These are phyloP conservation scores for Setophaga petechia DNA, from an alignment of 2,113 vertebrate species.

Conservation along the genomic window DNA sequence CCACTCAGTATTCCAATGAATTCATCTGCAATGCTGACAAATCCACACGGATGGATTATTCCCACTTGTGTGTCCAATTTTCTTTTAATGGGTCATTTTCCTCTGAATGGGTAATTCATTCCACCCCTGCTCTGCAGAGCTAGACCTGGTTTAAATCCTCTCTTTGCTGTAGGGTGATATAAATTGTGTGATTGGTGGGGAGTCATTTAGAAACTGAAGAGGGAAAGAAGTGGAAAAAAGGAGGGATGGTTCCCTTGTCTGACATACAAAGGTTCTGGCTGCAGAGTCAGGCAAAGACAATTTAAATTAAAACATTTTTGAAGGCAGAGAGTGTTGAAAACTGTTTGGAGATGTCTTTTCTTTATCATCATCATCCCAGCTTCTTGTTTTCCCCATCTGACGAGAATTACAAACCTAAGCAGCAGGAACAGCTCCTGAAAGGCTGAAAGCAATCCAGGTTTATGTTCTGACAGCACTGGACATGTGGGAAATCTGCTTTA, in stretches of 20 bases:
- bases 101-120: slow-evolving; percentile 9
- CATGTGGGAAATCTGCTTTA: neutral
- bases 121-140: neutral
- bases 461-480: neutral
- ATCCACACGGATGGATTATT: slow-evolving; percentile 6
- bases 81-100: slow-evolving; percentile 21
- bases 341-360: neutral
- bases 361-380: neutral
- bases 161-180: neutral
- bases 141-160: neutral
- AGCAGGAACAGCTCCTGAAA: neutral
- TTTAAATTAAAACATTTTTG: neutral
- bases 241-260: neutral
- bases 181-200: neutral
- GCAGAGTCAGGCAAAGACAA: neutral
- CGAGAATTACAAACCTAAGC: neutral
- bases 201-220: neutral
- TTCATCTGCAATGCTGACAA: neutral
- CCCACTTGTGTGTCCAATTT: slow-evolving; percentile 10
- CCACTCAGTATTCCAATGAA: neutral
- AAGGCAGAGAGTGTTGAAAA: neutral
- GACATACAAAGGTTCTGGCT: neutral
- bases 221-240: neutral
- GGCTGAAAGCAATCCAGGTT: neutral
- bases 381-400: neutral